phyloP scores from a whole-genome alignment of 2,113 vertebrate species.

The Rallus limicola region DNA sequence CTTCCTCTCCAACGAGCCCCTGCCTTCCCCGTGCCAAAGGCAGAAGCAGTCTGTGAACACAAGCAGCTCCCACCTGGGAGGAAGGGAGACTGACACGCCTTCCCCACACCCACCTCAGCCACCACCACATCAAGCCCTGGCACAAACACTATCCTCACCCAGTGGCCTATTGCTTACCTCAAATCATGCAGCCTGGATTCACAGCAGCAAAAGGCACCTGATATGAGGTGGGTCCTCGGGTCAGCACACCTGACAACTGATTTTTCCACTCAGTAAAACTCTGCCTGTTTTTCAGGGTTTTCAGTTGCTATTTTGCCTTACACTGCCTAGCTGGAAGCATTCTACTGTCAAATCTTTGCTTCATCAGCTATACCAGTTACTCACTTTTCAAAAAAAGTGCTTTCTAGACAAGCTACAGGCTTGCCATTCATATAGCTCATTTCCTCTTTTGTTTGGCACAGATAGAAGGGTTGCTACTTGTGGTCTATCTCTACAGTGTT shows the following conservation, averaged over 20 bases:
- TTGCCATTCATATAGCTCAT: neutral
- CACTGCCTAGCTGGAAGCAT: neutral
- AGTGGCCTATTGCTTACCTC: too few species aligned
- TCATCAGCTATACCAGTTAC: neutral
- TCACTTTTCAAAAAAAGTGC: neutral
- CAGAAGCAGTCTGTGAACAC: neutral
- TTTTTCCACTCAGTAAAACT: neutral
- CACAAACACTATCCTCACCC: too few species aligned
- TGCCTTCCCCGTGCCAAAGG: neutral
- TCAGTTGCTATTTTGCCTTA: neutral
- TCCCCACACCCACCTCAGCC: neutral
- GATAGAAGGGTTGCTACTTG: neutral
- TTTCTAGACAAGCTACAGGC: neutral
- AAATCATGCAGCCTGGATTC: fast-evolving
- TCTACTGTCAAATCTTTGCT: neutral
- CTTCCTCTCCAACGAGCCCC: neutral
- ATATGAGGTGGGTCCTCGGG: fast-evolving
- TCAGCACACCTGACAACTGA: neutral
- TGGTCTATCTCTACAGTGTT: neutral
- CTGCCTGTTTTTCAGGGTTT: neutral
- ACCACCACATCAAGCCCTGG: too few species aligned
- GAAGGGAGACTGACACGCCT: too few species aligned
- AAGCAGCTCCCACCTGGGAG: too few species aligned
- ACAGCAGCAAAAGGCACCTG: neutral
- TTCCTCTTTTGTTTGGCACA: neutral